A percentile compares a stretch with the other conserved stretches of the same genome.
These are phyloP conservation scores for Xanthorhoe designata DNA, from an alignment of 2,888 invertebrate species.

Conservation along the genomic window DNA sequence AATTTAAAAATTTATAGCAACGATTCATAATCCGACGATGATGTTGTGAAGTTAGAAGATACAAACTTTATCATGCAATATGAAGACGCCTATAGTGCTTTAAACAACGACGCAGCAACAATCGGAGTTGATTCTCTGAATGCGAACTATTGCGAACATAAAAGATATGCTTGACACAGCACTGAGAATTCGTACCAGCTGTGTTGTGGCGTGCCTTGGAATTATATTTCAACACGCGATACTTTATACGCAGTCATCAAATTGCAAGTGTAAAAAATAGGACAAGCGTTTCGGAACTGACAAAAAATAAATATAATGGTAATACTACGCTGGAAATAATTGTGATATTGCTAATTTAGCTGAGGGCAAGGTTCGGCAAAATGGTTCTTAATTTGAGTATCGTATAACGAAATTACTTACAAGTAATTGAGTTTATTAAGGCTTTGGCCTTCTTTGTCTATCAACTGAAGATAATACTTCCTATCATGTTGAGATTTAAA, in stretches of 20 bases:
- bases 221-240: slow-evolving; percentile 48
- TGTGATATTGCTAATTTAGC: slow-evolving; percentile 33
- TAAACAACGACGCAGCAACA: slow-evolving; percentile 36
- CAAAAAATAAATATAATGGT: slow-evolving; percentile 42
- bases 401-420: slow-evolving; percentile 31
- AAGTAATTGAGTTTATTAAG: slow-evolving; percentile 21
- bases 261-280: slow-evolving; percentile 46
- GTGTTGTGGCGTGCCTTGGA: slow-evolving; percentile 42
- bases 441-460: slow-evolving; percentile 11
- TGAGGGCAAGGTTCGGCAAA: slow-evolving; percentile 33
- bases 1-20: slow-evolving; percentile 28
- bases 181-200: slow-evolving; percentile 43
- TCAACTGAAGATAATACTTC: slow-evolving; percentile 3
- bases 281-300: slow-evolving; percentile 43
- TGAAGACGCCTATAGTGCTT: slow-evolving; percentile 23
- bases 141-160: slow-evolving; percentile 39
- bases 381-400: slow-evolving; percentile 26
- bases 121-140: slow-evolving; percentile 38
- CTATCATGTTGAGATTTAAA: slow-evolving; percentile 3
- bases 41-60: not conserved
- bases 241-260: slow-evolving; percentile 47
- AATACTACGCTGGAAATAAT: slow-evolving; percentile 31
- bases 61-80: slow-evolving; percentile 26
- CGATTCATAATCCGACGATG: slow-evolving; percentile 4
- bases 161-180: slow-evolving; percentile 44